Base-by-base conservation (phyloP, 2,888 invertebrate species). In the Leucozona laternaria region DNA sequence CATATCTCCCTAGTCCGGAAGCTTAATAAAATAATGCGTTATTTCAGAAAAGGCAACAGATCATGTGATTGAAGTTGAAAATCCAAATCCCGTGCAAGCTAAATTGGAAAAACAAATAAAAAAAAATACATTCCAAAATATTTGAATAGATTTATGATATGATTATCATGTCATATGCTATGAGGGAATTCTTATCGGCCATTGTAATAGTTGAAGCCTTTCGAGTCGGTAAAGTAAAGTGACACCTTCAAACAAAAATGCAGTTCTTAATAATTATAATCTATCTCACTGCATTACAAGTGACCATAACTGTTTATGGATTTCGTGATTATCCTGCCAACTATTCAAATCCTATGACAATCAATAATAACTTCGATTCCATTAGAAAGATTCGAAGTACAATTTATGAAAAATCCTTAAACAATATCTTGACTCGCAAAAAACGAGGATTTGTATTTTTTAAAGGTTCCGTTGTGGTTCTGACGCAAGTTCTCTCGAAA, bases 401-500 rank as follows among this genome's bases (percentile, higher is more conserved):
- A 31, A 13, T 66, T 20, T 66, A 43, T 57, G 68, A 57, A 45
- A 66, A 70, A 48, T 55, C 68, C 10, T 70, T 78, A 1, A 22
- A 15, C 10, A 86, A 71, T 50, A 31, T 75, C 8, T 40, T 86
- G 11, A 15, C 57, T 8, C 78, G 86, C 0, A 86, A 75, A 10
- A 79, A 50, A 57, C 73, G 86, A 5, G 40, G 34, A 4, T 86
- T 86, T 75, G 82, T 82, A 2, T 86, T 86, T 45, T 71, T 25
- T 34, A 68, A 68, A 45, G 82, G 82, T 2, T n/a, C 86, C 0
- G 15, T 66, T 1, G 64, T 82, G 0, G 73, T 79, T 6, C 7
- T 86, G n/a, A 82, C 86, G 1, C 28, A 78, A 45, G 75, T 75
- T 13, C 10, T 31, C 7, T 73, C 78, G 2, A 70, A 78, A 11